Base-by-base conservation (phyloP, 2,888 invertebrate species). In the Perizoma affinitatum region DNA sequence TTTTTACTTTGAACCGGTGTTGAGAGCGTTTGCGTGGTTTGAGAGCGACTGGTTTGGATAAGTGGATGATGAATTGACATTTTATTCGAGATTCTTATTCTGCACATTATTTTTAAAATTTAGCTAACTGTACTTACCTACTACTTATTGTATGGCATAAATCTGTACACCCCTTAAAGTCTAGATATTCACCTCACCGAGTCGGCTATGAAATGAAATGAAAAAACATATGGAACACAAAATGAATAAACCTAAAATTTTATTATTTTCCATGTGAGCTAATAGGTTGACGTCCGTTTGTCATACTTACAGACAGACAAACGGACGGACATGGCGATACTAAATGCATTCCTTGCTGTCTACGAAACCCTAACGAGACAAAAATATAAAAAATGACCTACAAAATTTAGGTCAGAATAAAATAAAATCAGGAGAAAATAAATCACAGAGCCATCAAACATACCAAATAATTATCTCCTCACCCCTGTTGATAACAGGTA, bases 1-100 rank as follows among this genome's bases (percentile, higher is more conserved):
- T 58, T 63, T 55, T 63, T 55, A 63, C 63, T 63, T 63, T 63
- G 63, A 55, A 45, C 48, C 52, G 41, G 63, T 11, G 58, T 54
- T 55, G 48, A 51, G 53, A n/a, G n/a, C n/a, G n/a, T n/a, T n/a
- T n/a, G n/a, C n/a, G 52, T 58, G 58, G 44, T 56, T 58, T 52
- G 52, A 36, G 54, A 52, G 50, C 41, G 54, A 58, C 53, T 57
- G 50, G 57, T 43, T 54, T 35, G 44, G 33, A 44, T 11, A 45
- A 58, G 51, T 51, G 54, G 54, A 51, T 62, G 50, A 54, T 43
- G 47, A 62, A 62, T 49, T 34, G 40, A 47, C 8, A 35, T 45
- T 50, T 54, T 44, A 44, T 11, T 4, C 10, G 2, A n/a, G 42
- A 4, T n/a, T n/a, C 42, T 42, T 42, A n/a, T 42, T n/a, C 42